Evolutionary conservation across 2,888 invertebrate species (phyloP), one percentile per base, ranked within the genome.

Genomic region (Stenodema calcarata): DNA sequence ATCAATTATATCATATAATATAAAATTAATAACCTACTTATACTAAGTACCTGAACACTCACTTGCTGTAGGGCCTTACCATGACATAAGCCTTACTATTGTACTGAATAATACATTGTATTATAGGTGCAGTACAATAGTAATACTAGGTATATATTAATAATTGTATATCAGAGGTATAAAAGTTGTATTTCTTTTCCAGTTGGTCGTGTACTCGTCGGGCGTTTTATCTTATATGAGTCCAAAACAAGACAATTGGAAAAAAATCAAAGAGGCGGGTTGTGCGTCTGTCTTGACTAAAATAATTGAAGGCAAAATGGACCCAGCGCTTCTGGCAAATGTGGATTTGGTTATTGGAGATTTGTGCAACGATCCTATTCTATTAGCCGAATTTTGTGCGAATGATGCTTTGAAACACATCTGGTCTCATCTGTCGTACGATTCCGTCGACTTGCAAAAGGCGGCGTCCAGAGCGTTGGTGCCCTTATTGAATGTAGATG

Each of bases 181-280:
- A 35, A 35, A 35, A 35, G 7, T 35, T 35, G 35, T 35, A 35
- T 79, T 12, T 23, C 62, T 28, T 12, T 73, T 69, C 14, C 69
- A 86, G 86, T 50, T 86, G 41, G 73, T 50, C 47, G 73, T 81
- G 6, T 86, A 81, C 80, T 62, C 73, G 6, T 81, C 86, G 28
- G 86, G 86, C 1, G 78, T 86, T 18, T 30, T 86, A 16, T 80
- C 86, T 30, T 86, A 78, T 75, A 14, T 87, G 83, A 87, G 81
- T 42, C 47, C 78, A 4, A 44, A 84, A n/a, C 62, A 76, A 14
- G 18, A 54, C 9, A 87, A 87, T 41, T 78, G 73, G 87, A 84
- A 87, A 54, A 76, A 62, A 62, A 76, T 87, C 12, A 62, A 54
- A 69, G 79, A 87, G 14, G 50, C 69, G 0, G 84, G 84, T 12